phyloP scores from a whole-genome alignment of 2,888 invertebrate genomes.

The Perizoma flavofasciatum region DNA sequence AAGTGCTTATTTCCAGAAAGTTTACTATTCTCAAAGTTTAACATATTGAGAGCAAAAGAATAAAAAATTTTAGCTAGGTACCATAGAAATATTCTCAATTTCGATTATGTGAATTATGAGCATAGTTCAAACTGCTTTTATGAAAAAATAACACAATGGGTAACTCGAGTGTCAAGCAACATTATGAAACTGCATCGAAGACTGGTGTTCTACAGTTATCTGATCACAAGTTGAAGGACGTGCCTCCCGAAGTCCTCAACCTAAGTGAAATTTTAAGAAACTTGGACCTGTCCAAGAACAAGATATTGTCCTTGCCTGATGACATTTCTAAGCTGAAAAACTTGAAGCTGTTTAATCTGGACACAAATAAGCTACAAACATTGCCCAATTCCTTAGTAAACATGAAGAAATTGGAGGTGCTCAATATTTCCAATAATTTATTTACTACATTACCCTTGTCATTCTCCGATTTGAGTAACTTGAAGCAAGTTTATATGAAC shows the following conservation, averaged over 20 bases:
- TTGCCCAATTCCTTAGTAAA: slow-evolving; percentile 88
- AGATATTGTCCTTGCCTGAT: slow-evolving; percentile 89
- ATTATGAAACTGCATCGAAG: slow-evolving; percentile 97
- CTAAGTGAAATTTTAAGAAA: slow-evolving; percentile 89
- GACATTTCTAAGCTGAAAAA: slow-evolving; percentile 90
- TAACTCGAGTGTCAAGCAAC: slow-evolving; percentile 94
- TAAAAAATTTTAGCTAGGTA: too few relatives aligned
- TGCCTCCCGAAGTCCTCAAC: slow-evolving; percentile 86
- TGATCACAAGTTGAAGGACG: slow-evolving; percentile 90
- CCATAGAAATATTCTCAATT: too few relatives aligned
- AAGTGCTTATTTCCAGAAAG: too few relatives aligned
- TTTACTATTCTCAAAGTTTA: too few relatives aligned
- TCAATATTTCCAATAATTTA: slow-evolving; percentile 92
- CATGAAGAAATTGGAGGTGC: slow-evolving; percentile 88
- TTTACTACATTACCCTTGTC: slow-evolving; percentile 86
- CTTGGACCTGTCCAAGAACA: slow-evolving; percentile 96
- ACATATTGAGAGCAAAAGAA: too few relatives aligned
- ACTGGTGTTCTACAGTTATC: slow-evolving; percentile 97
- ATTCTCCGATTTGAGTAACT: slow-evolving; percentile 85
- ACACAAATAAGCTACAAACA: slow-evolving; percentile 91
- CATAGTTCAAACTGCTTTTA: too few relatives aligned
- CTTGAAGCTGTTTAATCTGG: slow-evolving; percentile 89
- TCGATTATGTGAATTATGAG: too few relatives aligned
- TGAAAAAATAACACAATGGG: slow-evolving; percentile 86
- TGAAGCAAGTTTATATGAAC: slow-evolving; percentile 90